Percentiles rank a stretch among this genome's conserved stretches.
These are phyloP conservation scores for Irena cyanogastra DNA, from an alignment of 2,113 vertebrate genomes.

Conservation along the genomic window DNA sequence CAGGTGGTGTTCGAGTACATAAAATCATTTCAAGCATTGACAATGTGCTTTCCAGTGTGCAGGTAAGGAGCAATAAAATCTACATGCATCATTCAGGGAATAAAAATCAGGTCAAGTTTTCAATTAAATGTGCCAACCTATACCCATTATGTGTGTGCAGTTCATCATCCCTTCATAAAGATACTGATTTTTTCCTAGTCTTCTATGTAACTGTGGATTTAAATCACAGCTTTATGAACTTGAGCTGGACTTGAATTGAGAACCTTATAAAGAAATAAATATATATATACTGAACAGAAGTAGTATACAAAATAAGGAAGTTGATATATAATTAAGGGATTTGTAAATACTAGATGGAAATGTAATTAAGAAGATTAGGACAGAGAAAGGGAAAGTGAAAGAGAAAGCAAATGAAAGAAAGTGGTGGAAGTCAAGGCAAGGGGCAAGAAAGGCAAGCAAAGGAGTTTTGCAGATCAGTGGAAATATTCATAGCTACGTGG, in stretches of 20 bases:
- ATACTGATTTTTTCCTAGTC: not conserved
- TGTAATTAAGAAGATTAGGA: not conserved
- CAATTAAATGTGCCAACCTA: not conserved
- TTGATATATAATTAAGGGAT: not conserved
- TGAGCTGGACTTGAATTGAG: not conserved
- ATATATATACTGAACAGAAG: not conserved
- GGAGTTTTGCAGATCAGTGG: not conserved
- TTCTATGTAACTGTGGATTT: not conserved
- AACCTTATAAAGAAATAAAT: not conserved
- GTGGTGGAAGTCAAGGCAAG: not conserved
- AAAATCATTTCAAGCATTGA: slow-evolving; percentile 19
- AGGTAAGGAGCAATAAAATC: not conserved
- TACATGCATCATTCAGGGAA: not conserved
- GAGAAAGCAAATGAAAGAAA: not conserved
- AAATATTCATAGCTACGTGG: not conserved
- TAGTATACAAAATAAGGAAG: not conserved
- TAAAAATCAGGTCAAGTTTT: not conserved
- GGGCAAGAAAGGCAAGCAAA: not conserved
- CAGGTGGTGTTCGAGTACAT: slow-evolving; percentile 12
- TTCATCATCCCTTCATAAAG: not conserved
- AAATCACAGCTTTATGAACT: not conserved
- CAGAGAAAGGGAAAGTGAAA: slow-evolving; percentile 18
- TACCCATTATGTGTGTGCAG: not conserved
- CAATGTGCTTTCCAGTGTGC: not conserved
- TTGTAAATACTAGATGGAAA: not conserved